Evolutionary conservation across 2,797 vertebrate species (phyloP), one percentile per base, ranked within the genome.

Genomic region (Varecia variegata): DNA sequence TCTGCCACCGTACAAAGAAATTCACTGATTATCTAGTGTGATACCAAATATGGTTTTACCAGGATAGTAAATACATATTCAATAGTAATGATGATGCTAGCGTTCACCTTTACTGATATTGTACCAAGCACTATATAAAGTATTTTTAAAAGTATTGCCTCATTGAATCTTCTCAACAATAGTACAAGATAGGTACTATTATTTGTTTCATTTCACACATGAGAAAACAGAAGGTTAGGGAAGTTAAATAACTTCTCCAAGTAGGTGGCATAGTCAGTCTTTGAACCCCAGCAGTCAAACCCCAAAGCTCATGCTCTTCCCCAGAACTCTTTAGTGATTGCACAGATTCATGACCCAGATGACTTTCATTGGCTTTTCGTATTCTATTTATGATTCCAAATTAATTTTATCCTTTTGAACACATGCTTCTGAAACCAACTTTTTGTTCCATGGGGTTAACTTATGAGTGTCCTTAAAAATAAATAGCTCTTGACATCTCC

Each of bases 1-100:
- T 87, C 54, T 95, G 52, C 25, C 14, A 47, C 18, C 43, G 21
- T 88, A 50, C 35, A 93, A 85, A 93, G 82, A 95, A 91, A 87
- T 79, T 60, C 45, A 56, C 1, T 67, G 88, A 81, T 38, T 80
- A 84, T 56, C 32, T 52, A 84, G 12, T n/a, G 40, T 56, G 43
- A 92, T 47, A 70, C 40, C 70, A 88, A 94, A 77, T 67, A 62
- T 10, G 76, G 60, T 56, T 82, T 90, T 77, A 67, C 40, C 82
- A 25, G 81, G 27, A 92, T 14, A 83, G 27, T 52, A 79, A 96
- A 40, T 83, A 71, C 43, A 38, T 77, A 86, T 87, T 86, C 77
- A 94, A 73, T 80, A 67, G 43, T 60, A 90, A 71, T 13, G 62
- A 47, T 32, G 68, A 87, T 47, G 23, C 70, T 27, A 79, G 25